phyloP scores from a whole-genome alignment of 2,113 vertebrate genomes.

The Helogale parvula region DNA sequence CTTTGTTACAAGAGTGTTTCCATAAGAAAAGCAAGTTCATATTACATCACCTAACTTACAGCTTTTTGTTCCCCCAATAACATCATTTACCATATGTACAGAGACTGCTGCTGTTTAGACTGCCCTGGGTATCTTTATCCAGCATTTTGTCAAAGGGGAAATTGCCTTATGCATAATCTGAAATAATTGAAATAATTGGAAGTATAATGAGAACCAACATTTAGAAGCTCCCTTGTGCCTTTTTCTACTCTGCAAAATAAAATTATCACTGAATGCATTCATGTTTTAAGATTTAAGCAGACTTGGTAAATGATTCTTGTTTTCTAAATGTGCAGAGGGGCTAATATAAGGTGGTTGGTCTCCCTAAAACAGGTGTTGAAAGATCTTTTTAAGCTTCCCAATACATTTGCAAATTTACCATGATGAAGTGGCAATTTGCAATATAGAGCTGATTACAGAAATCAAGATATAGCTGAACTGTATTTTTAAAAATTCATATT shows the following conservation, averaged over 20 bases:
- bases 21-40: slow-evolving; percentile 49
- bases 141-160: slow-evolving; percentile 70
- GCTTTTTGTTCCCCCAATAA: not conserved
- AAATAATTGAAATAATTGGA: slow-evolving; percentile 79
- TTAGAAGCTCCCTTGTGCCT: slow-evolving; percentile 68
- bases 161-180: slow-evolving; percentile 70
- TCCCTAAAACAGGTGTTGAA: slow-evolving; percentile 71
- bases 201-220: slow-evolving; percentile 67
- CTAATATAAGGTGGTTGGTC: slow-evolving; percentile 23
- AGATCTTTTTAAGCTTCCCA: slow-evolving; percentile 44
- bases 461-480: slow-evolving; percentile 57
- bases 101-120: slow-evolving; percentile 40
- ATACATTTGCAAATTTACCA: slow-evolving; percentile 57
- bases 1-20: slow-evolving; percentile 45
- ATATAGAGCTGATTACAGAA: slow-evolving; percentile 67
- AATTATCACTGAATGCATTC: slow-evolving; percentile 60
- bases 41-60: slow-evolving; percentile 16
- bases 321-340: slow-evolving; percentile 47
- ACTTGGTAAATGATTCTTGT: slow-evolving; percentile 64
- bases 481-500: slow-evolving; percentile 56
- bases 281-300: slow-evolving; percentile 68
- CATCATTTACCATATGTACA: slow-evolving; percentile 56
- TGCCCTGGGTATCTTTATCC: slow-evolving; percentile 66
- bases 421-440: slow-evolving; percentile 63
- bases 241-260: slow-evolving; percentile 66